phyloP scores from a whole-genome alignment of 1,140 invertebrate genomes.

The Tyrophagus putrescentiae region DNA sequence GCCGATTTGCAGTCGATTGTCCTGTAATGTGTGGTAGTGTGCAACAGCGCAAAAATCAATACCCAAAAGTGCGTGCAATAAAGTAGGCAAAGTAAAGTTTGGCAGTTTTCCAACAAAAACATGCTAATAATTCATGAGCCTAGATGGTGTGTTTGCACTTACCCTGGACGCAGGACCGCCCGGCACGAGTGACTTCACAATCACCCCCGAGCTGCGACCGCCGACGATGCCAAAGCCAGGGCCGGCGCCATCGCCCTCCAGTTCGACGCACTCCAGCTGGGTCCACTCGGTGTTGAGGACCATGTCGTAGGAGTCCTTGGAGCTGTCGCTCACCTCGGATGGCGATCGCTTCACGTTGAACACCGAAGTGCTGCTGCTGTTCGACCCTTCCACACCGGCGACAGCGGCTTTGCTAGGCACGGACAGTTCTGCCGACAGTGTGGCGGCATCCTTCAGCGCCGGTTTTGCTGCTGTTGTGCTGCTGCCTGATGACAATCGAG shows the following conservation, averaged over 20 bases:
- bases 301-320: constrained; percentile 44
- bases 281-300: constrained; percentile 83
- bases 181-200: constrained; percentile 83
- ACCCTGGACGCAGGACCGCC: constrained; percentile 80
- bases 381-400: too few species aligned
- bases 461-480: background rate
- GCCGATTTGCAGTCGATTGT: constrained; percentile 69
- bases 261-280: constrained; percentile 84
- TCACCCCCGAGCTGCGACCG: constrained; percentile 83
- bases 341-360: constrained; percentile 41
- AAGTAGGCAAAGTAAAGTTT: background rate
- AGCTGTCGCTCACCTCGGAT: constrained; percentile 53
- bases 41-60: background rate
- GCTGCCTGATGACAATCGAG: background rate
- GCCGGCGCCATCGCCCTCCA: constrained; percentile 86
- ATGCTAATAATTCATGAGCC: background rate
- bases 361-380: background rate
- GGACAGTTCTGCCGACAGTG: background rate
- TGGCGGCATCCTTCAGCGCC: background rate
- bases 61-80: background rate
- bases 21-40: constrained; percentile 37
- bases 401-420: too few species aligned
- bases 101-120: background rate
- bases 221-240: constrained; percentile 92
- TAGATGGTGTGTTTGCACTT: constrained; percentile 30